Evolutionary conservation across 1,140 invertebrate species (phyloP).

Genomic region (Chrysoperla carnea): DNA sequence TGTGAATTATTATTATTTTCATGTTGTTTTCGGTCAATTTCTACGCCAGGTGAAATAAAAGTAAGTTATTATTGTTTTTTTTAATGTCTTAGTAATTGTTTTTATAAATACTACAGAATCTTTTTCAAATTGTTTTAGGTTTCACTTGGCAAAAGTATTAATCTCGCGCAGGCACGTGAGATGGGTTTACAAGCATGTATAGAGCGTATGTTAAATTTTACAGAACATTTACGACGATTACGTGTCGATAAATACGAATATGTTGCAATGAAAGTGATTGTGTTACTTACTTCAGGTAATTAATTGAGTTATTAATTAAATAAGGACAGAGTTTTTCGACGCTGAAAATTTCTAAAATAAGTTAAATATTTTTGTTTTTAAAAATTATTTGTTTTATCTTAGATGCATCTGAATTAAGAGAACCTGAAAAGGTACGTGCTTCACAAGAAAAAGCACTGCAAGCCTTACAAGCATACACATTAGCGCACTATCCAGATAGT

Average conservation of each 20-base stretch:
- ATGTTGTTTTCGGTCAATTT: conserved; percentile 78
- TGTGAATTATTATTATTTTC: conserved; percentile 87
- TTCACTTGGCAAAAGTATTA: conserved; percentile 22
- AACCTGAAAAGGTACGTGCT: conserved; percentile 77
- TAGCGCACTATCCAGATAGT: conserved; percentile 77
- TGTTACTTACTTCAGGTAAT: conserved; percentile 80
- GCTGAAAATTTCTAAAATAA: no score
- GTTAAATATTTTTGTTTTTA: no score
- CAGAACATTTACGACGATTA: conserved; percentile 74
- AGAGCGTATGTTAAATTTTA: conserved; percentile 85
- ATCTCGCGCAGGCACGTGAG: conserved; percentile 27
- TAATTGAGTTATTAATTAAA: no score
- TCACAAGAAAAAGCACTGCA: conserved; percentile 89
- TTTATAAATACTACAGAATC: neutral
- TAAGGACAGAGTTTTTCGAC: no score
- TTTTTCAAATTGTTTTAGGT: conserved; percentile 4
- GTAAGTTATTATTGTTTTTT: conserved; percentile 33
- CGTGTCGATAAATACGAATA: conserved; percentile 94
- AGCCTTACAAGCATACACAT: conserved; percentile 81
- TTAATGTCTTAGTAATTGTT: neutral
- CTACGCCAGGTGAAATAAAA: conserved; percentile 69
- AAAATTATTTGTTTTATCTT: conserved; percentile 3
- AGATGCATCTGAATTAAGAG: conserved; percentile 82
- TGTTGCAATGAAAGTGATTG: conserved; percentile 89
- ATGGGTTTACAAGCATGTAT: conserved; percentile 56